Evolutionary conservation across 1,140 invertebrate genomes (phyloP).

Genomic region (Musca vetustissima): DNA sequence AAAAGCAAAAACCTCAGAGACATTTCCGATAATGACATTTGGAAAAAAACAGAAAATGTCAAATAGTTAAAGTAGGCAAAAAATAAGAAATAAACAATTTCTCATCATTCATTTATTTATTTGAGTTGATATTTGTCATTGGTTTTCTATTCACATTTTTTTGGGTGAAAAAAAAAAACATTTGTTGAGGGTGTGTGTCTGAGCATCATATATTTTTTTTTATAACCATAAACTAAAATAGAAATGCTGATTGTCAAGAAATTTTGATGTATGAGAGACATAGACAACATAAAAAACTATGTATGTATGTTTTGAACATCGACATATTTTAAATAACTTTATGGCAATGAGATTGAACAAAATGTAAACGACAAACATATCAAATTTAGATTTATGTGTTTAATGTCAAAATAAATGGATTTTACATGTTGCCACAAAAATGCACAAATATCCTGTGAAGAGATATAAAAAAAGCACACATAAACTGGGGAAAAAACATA

Average conservation of each 20-base stretch:
- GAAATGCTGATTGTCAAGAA: no score
- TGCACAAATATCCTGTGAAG: constrained; percentile 6
- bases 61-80: background rate
- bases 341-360: background rate
- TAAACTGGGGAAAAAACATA: no score
- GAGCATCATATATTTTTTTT: no score
- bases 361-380: constrained; percentile 21
- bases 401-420: constrained; percentile 27
- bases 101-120: background rate
- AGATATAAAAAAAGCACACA: no score
- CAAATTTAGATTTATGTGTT: constrained; percentile 23
- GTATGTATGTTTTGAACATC: no score
- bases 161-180: no score
- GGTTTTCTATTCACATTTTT: background rate
- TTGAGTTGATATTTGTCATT: background rate
- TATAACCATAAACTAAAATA: no score
- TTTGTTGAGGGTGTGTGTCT: no score
- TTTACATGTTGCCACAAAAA: constrained; percentile 23
- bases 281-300: no score
- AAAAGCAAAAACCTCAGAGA: background rate
- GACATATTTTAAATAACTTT: no score
- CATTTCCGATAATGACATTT: constrained; percentile 4
- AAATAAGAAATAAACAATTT: background rate
- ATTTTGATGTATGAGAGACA: no score
- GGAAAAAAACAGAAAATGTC: no score